Evolutionary conservation across 1,140 invertebrate genomes (phyloP).

Genomic region (Platyscapa corneri): DNA sequence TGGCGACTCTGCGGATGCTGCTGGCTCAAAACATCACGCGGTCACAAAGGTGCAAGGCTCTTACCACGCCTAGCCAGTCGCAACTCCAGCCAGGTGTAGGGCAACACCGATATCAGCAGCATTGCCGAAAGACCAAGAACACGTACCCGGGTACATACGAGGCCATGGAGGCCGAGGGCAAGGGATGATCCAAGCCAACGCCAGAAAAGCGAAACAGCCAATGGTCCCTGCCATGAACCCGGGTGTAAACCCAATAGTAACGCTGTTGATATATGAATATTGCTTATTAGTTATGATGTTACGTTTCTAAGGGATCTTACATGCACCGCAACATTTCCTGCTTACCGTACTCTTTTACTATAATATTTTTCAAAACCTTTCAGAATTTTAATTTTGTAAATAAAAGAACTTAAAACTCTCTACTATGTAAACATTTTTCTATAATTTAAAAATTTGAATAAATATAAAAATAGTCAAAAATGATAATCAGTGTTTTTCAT

Average conservation of each 20-base stretch:
- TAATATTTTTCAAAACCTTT: too few relatives aligned
- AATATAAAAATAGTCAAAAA: too few relatives aligned
- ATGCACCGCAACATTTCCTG: background rate
- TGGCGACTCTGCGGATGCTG: background rate
- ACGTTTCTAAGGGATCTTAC: background rate
- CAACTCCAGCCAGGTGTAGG: slow-evolving; percentile 72
- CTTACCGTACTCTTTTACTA: too few relatives aligned
- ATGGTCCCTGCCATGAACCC: slow-evolving; percentile 71
- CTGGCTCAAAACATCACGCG: slow-evolving; percentile 33
- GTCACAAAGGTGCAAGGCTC: slow-evolving; percentile 67
- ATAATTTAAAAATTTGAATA: too few relatives aligned
- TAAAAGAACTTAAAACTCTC: too few relatives aligned
- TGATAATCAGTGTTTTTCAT: too few relatives aligned
- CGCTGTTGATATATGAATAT: slow-evolving; percentile 58
- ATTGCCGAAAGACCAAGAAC: slow-evolving; percentile 69
- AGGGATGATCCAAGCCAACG: slow-evolving; percentile 71
- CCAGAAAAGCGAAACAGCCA: slow-evolving; percentile 73
- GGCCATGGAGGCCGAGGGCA: slow-evolving; percentile 70
- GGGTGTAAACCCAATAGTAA: slow-evolving; percentile 70
- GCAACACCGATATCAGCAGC: slow-evolving; percentile 68
- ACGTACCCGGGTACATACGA: slow-evolving; percentile 70
- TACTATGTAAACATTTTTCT: too few relatives aligned
- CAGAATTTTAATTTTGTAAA: too few relatives aligned
- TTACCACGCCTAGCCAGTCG: slow-evolving; percentile 64
- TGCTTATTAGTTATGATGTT: background rate